phyloP scores from a whole-genome alignment of 2,888 invertebrate genomes.

The Plebejus melissa region DNA sequence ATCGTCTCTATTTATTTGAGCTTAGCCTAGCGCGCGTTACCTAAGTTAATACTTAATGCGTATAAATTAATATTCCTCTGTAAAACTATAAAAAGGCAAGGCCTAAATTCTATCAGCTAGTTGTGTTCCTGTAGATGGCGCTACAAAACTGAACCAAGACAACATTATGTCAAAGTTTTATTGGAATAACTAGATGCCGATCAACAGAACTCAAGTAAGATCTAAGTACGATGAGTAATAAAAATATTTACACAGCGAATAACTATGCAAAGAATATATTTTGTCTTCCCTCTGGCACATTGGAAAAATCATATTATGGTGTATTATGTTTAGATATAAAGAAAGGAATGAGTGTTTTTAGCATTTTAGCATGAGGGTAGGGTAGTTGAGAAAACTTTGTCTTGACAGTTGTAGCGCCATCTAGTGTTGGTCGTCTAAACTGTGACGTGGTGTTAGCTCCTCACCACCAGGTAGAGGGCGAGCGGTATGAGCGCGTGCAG shows the following conservation, averaged over 20 bases:
- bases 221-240: too few relatives aligned
- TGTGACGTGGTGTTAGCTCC: constrained; percentile 48
- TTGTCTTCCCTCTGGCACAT: background rate
- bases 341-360: too few relatives aligned
- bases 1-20: constrained; percentile 2
- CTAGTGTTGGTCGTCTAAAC: background rate
- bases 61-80: constrained; percentile 24
- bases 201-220: too few relatives aligned
- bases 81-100: constrained; percentile 34
- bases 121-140: background rate
- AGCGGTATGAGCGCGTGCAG: constrained; percentile 32
- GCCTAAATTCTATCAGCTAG: background rate
- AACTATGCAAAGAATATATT: background rate
- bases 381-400: background rate
- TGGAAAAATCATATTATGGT: background rate
- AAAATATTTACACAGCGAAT: too few relatives aligned
- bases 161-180: background rate
- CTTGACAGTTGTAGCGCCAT: background rate
- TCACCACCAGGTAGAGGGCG: constrained; percentile 31
- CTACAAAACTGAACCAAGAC: constrained; percentile 22
- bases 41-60: background rate
- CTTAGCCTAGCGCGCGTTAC: background rate
- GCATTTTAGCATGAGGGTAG: background rate
- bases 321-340: too few relatives aligned
- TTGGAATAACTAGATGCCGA: too few relatives aligned